These are phyloP conservation scores for Napeogenes sylphis DNA, from an alignment of 2,888 invertebrate species.

Conservation along the genomic window DNA sequence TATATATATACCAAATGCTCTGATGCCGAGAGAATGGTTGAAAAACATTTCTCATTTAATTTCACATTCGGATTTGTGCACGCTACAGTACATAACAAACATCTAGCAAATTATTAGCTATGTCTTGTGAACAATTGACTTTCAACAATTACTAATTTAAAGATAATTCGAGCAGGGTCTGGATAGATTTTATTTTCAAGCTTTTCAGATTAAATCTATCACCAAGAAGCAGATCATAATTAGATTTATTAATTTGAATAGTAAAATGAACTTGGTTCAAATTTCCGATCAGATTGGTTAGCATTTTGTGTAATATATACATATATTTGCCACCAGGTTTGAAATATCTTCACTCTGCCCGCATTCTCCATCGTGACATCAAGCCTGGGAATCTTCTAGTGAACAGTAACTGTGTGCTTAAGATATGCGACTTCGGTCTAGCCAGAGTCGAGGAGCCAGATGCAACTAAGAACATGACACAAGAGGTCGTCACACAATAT, in stretches of 20 bases:
- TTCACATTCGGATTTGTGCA: no score
- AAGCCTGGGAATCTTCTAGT: slow-evolving; percentile 99
- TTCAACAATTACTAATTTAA: no score
- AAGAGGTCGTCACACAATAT: slow-evolving; percentile 99
- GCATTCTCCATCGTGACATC: slow-evolving; percentile 98
- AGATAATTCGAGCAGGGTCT: not conserved
- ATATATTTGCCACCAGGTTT: slow-evolving; percentile 80
- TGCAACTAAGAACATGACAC: slow-evolving; percentile 96
- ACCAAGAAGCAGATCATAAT: not conserved
- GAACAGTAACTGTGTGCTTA: slow-evolving; percentile 99
- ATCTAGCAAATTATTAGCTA: slow-evolving; percentile 1
- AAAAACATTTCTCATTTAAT: no score
- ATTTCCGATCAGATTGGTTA: not conserved
- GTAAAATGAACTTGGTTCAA: no score
- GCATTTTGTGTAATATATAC: not conserved
- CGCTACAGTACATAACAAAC: not conserved
- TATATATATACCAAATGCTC: no score
- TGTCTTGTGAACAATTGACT: not conserved
- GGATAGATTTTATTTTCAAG: not conserved
- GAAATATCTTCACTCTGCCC: slow-evolving; percentile 98
- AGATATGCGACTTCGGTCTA: slow-evolving; percentile 99
- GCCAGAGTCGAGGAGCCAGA: slow-evolving; percentile 98
- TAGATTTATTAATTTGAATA: not conserved
- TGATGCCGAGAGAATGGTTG: no score
- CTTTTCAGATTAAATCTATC: not conserved